These are phyloP conservation scores for Dufourea novaeangliae DNA, from an alignment of 1,140 invertebrate genomes.

Conservation along the genomic window DNA sequence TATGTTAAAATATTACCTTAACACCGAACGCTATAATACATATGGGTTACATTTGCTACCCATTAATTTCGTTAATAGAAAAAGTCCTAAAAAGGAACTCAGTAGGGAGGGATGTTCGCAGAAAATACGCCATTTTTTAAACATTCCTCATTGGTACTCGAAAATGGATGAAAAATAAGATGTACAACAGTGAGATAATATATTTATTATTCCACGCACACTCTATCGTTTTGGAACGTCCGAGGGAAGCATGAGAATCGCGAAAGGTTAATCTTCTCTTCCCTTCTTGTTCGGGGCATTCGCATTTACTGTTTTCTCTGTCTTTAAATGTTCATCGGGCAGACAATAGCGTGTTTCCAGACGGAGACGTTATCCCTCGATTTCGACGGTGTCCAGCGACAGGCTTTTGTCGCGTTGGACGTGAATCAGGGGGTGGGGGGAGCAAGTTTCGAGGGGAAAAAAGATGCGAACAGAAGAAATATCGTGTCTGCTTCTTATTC, in stretches of 20 bases:
- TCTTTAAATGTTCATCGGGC: neutral
- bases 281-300: neutral
- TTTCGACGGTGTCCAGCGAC: slow-evolving; percentile 9
- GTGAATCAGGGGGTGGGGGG: too few relatives aligned
- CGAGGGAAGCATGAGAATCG: too few relatives aligned
- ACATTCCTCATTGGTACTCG: too few relatives aligned
- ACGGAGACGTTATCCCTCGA: slow-evolving; percentile 5
- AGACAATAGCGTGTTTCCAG: neutral
- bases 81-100: too few relatives aligned
- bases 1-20: too few relatives aligned
- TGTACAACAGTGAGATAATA: too few relatives aligned
- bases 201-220: neutral
- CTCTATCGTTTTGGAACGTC: neutral
- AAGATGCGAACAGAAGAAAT: neutral
- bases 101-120: too few relatives aligned
- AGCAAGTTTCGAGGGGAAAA: slow-evolving; percentile 1
- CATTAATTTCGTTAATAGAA: too few relatives aligned
- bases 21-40: too few relatives aligned
- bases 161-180: too few relatives aligned
- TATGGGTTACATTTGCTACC: too few relatives aligned
- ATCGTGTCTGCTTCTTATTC: slow-evolving; percentile 55
- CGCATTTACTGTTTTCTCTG: neutral
- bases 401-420: slow-evolving; percentile 10
- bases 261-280: neutral
- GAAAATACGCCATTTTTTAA: too few relatives aligned